These are phyloP conservation scores for Steinernema carpocapsae DNA, from an alignment of 2,888 invertebrate species.

Conservation along the genomic window DNA sequence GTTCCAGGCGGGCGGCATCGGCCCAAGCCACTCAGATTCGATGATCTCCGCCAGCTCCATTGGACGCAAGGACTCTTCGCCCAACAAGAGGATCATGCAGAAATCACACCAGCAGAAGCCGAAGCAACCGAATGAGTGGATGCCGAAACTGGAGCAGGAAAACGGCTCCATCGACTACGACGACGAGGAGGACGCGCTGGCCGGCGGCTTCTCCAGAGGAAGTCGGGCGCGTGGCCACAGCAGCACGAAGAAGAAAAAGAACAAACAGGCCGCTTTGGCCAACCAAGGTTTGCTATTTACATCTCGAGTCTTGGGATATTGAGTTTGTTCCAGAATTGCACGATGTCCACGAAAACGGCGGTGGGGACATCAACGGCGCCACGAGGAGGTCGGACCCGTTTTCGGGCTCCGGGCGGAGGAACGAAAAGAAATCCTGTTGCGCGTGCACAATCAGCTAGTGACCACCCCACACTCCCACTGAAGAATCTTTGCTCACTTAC, in stretches of 20 bases:
- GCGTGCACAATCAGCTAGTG: conserved; percentile 28
- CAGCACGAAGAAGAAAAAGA: conserved; percentile 29
- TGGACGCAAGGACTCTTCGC: conserved; percentile 35
- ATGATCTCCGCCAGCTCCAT: conserved; percentile 21
- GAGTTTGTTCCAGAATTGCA: background rate
- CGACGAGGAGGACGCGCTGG: conserved; percentile 42
- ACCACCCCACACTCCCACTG: background rate
- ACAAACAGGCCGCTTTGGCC: conserved; percentile 11
- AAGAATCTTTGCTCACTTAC: conserved; percentile 16
- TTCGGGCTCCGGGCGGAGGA: background rate
- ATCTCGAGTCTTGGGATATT: background rate
- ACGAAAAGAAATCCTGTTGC: conserved; percentile 19
- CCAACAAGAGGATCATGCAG: conserved; percentile 38
- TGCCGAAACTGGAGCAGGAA: conserved; percentile 62
- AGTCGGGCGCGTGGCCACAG: conserved; percentile 8
- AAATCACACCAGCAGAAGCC: conserved; percentile 55
- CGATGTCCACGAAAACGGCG: background rate
- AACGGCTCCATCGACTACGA: conserved; percentile 58
- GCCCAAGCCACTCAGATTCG: conserved; percentile 28
- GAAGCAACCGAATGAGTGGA: conserved; percentile 67
- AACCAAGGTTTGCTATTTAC: background rate
- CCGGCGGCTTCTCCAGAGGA: background rate
- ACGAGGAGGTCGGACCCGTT: conserved; percentile 20
- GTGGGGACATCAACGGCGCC: conserved; percentile 1
- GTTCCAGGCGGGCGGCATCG: conserved; percentile 32